phyloP scores from a whole-genome alignment of 92 coral and sea anemone genomes.

The Actinernus sp. region DNA sequence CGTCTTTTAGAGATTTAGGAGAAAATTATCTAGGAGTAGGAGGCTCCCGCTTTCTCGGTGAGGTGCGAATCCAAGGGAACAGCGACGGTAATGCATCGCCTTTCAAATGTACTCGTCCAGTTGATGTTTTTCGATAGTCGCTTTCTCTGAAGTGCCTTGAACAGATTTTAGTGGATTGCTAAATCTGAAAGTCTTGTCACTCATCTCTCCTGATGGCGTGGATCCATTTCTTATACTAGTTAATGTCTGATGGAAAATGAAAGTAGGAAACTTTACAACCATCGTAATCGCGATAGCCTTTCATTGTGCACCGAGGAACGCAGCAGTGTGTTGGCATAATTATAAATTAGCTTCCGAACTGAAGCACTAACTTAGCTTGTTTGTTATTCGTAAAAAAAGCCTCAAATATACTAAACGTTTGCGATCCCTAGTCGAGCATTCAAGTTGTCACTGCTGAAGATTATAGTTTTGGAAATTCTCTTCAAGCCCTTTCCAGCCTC shows the following conservation, averaged over 20 bases:
- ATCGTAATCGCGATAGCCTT: constrained; percentile 5
- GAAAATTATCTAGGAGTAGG: constrained; percentile 10
- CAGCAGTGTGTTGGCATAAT: constrained; percentile 25
- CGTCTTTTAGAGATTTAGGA: no score
- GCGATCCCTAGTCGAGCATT: no score
- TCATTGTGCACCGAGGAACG: constrained; percentile 11
- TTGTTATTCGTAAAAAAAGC: no score
- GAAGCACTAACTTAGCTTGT: no score
- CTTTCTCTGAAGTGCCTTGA: constrained; percentile 28
- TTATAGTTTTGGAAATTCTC: no score
- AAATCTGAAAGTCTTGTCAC: constrained; percentile 12
- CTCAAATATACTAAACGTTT: no score
- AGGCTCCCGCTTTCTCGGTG: constrained; percentile 30
- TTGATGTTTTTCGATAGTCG: constrained; percentile 19
- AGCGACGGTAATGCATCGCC: constrained; percentile 32
- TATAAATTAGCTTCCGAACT: no score
- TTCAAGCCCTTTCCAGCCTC: no score
- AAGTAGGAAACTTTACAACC: neutral
- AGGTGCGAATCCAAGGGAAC: constrained; percentile 30
- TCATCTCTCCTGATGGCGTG: constrained; percentile 21
- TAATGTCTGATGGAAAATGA: neutral
- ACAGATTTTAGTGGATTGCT: constrained; percentile 21
- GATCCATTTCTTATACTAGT: neutral
- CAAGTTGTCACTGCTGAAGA: no score
- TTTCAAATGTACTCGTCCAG: constrained; percentile 2